phyloP scores from a whole-genome alignment of 2,888 invertebrate genomes.

The Erpobdella octoculata region DNA sequence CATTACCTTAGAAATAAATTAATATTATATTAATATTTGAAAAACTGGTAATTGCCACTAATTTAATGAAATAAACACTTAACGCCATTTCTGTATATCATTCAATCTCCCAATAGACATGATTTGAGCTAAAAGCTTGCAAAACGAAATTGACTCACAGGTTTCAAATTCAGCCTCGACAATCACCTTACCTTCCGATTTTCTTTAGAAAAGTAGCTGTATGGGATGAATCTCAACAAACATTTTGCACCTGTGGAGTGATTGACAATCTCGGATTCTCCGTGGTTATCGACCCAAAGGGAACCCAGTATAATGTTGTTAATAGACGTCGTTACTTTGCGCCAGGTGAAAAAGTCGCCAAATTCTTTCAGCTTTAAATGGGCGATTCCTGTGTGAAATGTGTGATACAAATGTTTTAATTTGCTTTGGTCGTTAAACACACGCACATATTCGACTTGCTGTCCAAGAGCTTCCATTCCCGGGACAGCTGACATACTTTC shows the following conservation, averaged over 20 bases:
- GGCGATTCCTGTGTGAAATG: constrained; percentile 56
- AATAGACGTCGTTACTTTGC: constrained; percentile 93
- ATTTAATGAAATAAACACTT: not conserved
- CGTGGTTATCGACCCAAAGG: constrained; percentile 98
- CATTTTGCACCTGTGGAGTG: constrained; percentile 82
- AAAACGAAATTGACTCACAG: not conserved
- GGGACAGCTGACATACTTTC: not conserved
- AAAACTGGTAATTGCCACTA: no score
- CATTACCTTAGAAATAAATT: no score
- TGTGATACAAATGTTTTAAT: no score
- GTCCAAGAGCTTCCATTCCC: not conserved
- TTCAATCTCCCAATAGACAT: not conserved
- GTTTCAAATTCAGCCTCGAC: not conserved
- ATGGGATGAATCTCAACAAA: constrained; percentile 91
- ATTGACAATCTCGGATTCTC: constrained; percentile 94
- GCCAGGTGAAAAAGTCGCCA: constrained; percentile 84
- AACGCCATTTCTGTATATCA: not conserved
- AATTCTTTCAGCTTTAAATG: constrained; percentile 58
- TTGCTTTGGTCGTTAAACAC: no score
- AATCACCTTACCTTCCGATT: constrained; percentile 63
- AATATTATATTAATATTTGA: no score
- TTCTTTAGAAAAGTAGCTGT: constrained; percentile 95
- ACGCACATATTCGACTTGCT: no score
- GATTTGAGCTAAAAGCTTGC: not conserved
- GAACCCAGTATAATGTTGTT: constrained; percentile 99